These are phyloP conservation scores for Premnoplex brunnescens DNA, from an alignment of 2,797 vertebrate species.

Conservation along the genomic window DNA sequence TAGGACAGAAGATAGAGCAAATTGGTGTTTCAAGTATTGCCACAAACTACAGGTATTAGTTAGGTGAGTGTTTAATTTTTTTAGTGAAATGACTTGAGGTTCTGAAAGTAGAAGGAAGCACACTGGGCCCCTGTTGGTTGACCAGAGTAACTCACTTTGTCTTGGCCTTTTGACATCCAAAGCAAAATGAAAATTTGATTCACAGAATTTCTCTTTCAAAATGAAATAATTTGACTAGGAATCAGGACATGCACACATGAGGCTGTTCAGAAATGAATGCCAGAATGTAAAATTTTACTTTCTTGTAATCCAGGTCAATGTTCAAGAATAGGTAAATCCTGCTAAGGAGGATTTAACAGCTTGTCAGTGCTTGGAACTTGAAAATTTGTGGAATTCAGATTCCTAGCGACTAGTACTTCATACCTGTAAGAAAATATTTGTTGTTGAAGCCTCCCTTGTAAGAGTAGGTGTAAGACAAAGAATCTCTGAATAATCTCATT, in stretches of 20 bases:
- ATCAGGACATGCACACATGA: not conserved
- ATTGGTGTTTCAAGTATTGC: not conserved
- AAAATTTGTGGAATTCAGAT: not conserved
- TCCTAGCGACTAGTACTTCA: not conserved
- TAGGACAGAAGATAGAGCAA: not conserved
- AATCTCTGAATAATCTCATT: not conserved
- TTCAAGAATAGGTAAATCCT: not conserved
- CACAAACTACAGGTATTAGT: not conserved
- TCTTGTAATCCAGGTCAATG: not conserved
- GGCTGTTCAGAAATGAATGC: not conserved
- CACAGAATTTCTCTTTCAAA: not conserved
- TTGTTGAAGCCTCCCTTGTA: not conserved
- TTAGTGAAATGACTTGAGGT: not conserved
- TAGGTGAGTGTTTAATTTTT: not conserved
- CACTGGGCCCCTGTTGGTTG: not conserved
- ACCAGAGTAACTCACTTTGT: not conserved
- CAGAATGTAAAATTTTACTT: not conserved
- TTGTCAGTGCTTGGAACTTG: not conserved
- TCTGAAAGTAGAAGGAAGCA: not conserved
- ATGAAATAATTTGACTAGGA: not conserved
- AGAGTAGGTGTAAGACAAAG: not conserved
- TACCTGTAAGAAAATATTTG: not conserved
- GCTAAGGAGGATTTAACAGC: not conserved
- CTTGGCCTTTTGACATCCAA: not conserved
- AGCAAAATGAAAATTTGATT: not conserved